Base-by-base conservation (phyloP, 2,888 invertebrate species). In the Troilus luridus region DNA sequence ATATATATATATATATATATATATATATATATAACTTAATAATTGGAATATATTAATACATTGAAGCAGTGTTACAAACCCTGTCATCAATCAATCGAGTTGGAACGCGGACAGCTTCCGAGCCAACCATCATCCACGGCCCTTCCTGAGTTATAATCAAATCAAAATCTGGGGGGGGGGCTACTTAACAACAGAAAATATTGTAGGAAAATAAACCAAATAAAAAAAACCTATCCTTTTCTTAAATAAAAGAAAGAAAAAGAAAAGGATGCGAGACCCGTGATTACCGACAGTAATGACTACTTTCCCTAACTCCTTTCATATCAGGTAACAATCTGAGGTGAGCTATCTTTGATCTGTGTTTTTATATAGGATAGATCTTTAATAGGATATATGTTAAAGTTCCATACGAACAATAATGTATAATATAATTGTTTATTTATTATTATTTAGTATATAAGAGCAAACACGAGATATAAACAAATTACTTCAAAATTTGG, bases 141-240 rank as follows among this genome's bases (percentile, higher is more conserved):
- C 72, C 12, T 77, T 41, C 72, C 14, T 77, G 41, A 41, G 41
- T 41, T 77, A 77, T 77, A 77, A 77, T 77, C 72, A 72, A 72
- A 72, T 72, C 72, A 77, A 27, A 77, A 41, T 17, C 41, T 41
- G 41, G 41, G 41, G 9, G 27, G 41, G 27, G 17, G 72, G 72
- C 72, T 77, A 77, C 72, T 77, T 77, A 77, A 41, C 72, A 41
- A 7, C 17, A 77, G 72, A 41, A 77, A 77, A 77, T 77, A 77
- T 77, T 77, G 41, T 77, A 77, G 72, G 9, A 27, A 77, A 77
- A 72, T 24, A 72, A 64, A 64, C 6, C 21, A n/a, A 62, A 62
- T 21, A 67, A 72, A 72, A 19, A 10, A 17, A 41, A 17, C 41
- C 14, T 77, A 41, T 77, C 41, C 24, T 24, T 24, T 67, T 24